Evolutionary conservation across 2,113 vertebrate species (phyloP).

Genomic region (Vicugna pacos): DNA sequence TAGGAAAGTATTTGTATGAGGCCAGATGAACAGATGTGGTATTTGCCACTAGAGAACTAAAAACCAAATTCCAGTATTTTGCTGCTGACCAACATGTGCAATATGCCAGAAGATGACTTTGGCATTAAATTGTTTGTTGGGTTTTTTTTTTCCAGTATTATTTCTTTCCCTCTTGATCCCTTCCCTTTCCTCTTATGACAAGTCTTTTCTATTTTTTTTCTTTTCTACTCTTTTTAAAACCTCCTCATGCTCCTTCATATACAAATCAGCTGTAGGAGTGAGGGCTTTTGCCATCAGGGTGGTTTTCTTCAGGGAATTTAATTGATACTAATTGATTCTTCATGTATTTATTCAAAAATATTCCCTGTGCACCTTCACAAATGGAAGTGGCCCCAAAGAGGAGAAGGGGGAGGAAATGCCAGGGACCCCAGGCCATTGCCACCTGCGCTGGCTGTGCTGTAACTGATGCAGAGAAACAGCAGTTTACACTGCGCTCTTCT

Average conservation of each 20-base stretch:
- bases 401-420: neutral
- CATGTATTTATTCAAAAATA: neutral
- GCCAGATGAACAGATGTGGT: neutral
- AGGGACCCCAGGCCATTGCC: neutral
- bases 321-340: neutral
- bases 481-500: neutral
- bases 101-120: neutral
- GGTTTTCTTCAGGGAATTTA: neutral
- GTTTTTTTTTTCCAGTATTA: neutral
- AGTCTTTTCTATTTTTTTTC: neutral
- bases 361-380: neutral
- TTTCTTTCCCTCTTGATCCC: neutral
- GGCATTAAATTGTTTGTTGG: neutral
- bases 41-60: slow-evolving; percentile 4
- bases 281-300: neutral
- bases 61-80: slow-evolving; percentile 40
- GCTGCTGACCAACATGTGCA: neutral
- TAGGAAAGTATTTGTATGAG: neutral
- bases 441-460: neutral
- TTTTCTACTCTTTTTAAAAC: neutral
- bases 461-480: neutral
- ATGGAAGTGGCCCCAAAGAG: neutral
- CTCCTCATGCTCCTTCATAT: neutral
- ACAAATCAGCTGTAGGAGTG: neutral
- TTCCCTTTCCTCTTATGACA: slow-evolving; percentile 22